Conservation (phyloP, 2,888 invertebrate species). For the Eulithis testata region DNA sequence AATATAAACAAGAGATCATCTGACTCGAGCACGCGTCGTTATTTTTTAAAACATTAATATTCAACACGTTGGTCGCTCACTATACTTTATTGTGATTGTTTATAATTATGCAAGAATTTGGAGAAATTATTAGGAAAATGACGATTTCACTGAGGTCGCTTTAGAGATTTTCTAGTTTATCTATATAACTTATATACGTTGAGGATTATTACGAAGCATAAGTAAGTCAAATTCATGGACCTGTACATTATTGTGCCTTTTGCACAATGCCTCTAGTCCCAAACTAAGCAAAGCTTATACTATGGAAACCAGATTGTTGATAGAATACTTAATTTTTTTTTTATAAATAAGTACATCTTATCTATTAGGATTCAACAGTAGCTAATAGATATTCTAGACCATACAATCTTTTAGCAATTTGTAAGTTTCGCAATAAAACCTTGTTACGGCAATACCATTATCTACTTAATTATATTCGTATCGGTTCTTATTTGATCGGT, state of each 20-base stretch:
- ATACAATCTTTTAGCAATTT: not conserved
- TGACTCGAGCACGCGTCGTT: conserved; percentile 26
- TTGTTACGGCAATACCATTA: conserved; percentile 60
- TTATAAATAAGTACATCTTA: too few relatives aligned
- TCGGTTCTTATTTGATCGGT: conserved; percentile 60
- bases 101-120: conserved; percentile 58
- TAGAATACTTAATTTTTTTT: too few relatives aligned
- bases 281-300: too few relatives aligned
- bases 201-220: too few relatives aligned
- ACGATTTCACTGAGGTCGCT: conserved; percentile 44
- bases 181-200: conserved; percentile 18
- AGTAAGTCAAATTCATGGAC: too few relatives aligned
- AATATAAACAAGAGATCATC: conserved; percentile 29
- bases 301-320: too few relatives aligned
- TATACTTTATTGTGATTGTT: conserved; percentile 44
- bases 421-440: conserved; percentile 23
- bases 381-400: not conserved
- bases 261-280: too few relatives aligned
- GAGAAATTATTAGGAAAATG: conserved; percentile 54
- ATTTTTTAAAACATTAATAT: conserved; percentile 58
- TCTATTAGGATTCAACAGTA: not conserved
- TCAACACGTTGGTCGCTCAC: conserved; percentile 50
- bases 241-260: too few relatives aligned
- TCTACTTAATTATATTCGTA: conserved; percentile 58
- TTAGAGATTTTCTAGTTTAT: conserved; percentile 27